Base-by-base conservation (phyloP, 92 coral and sea anemone genomes). In the Nematostella vectensis region DNA sequence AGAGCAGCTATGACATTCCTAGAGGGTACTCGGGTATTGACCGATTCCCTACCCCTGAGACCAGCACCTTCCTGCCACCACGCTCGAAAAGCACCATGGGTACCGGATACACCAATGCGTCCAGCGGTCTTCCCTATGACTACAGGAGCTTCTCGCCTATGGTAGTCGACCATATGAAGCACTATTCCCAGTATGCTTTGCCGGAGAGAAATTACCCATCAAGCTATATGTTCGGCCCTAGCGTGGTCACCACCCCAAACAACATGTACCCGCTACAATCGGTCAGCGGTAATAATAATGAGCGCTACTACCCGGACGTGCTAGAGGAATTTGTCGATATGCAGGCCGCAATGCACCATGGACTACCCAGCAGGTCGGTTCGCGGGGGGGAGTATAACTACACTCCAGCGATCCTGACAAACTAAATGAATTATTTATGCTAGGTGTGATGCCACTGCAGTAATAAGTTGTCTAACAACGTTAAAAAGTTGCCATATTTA, bases 321-420 rank as follows among this genome's bases (percentile, higher is more conserved):
- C 72, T 85, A 55, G 95, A 85, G 40, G 95, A 85, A 44, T 85
- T 85, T 58, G 95, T 85, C 2, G 95, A 85, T 54, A 83, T 85
- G 74, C 95, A 85, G 69, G 88, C 88, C 40, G 84, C 95, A 56
- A 76, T 85, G 84, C 95, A 85, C 54, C 95, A 85, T 63, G 95
- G 95, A 30, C 31, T 78, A 22, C 75, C 88, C 21, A 65, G 74
- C 13, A 67, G 95, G 22, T 84, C 84, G 1, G 72, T 81, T 54
- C 65, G 95, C 22, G 77, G 79, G 9, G 77, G 79, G 9, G 88
- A 85, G 4, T 81, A 80, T 39, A 53, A 66, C 3, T 85, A 81
- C 56, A 49, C 88, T 0, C 76, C 95, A 3, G 95, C 95, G 15
- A 85, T 85, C 26, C 43, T 85, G 51, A 85, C 88, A 37, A 81